These are phyloP conservation scores for Leontopithecus rosalia DNA, from an alignment of 2,797 vertebrate genomes.

Conservation along the genomic window DNA sequence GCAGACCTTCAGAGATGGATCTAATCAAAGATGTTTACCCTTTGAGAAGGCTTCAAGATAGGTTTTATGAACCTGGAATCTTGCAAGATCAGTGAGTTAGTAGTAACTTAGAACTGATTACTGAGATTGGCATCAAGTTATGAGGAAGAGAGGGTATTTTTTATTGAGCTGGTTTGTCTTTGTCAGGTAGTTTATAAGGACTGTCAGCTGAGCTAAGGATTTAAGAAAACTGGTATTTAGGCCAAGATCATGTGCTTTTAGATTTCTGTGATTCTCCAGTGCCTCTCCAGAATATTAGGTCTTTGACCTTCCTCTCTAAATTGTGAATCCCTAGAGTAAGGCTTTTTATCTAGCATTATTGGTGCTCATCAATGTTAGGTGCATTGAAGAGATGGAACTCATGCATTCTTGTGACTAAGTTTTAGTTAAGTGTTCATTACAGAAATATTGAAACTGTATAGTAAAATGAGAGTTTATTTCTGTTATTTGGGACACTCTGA, in stretches of 20 bases:
- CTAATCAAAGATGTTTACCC: neutral
- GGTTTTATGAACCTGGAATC: neutral
- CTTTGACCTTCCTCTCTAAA: neutral
- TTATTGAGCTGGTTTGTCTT: neutral
- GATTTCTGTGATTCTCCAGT: neutral
- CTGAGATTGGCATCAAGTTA: neutral
- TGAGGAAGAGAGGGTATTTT: neutral
- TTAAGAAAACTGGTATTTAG: slow-evolving; percentile 15
- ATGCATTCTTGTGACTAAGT: neutral
- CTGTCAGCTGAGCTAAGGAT: neutral
- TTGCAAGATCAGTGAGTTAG: neutral
- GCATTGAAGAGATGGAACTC: neutral
- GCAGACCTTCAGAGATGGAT: neutral
- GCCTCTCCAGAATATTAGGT: neutral
- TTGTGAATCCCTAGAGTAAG: neutral
- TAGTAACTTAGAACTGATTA: neutral
- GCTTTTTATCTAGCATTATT: neutral
- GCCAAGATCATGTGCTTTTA: neutral
- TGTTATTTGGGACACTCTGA: neutral
- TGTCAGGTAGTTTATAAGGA: neutral
- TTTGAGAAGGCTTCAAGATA: neutral
- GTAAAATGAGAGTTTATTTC: slow-evolving; percentile 28
- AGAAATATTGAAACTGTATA: neutral
- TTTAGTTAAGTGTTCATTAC: neutral
- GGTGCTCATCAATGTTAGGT: neutral